Conservation (phyloP, 2,888 invertebrate genomes). For the Drosophila suboccidentalis region DNA sequence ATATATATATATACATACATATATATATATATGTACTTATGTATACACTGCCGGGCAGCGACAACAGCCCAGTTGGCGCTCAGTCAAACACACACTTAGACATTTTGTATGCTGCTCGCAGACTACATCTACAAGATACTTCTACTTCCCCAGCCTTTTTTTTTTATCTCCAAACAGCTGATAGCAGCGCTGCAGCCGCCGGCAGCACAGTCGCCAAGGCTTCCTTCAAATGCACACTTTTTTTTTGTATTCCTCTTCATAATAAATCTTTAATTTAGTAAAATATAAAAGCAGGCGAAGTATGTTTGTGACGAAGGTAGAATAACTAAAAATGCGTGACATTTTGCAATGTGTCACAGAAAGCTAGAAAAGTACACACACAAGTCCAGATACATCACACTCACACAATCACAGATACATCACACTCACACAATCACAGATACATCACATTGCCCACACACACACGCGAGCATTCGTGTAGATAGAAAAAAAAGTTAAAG, state of each 20-base stretch:
- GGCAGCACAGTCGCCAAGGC: slow-evolving; percentile 23
- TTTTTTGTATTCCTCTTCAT: slow-evolving; percentile 14
- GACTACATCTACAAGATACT: slow-evolving; percentile 47
- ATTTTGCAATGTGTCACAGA: slow-evolving; percentile 66
- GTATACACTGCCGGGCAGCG: slow-evolving; percentile 46
- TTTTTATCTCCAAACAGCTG: slow-evolving; percentile 50
- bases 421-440: background rate
- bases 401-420: slow-evolving; percentile 13
- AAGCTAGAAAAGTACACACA: slow-evolving; percentile 28
- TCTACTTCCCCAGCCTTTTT: slow-evolving; percentile 35
- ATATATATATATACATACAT: slow-evolving; percentile 5
- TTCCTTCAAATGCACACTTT: slow-evolving; percentile 19
- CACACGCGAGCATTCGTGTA: slow-evolving; percentile 12
- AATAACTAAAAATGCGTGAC: slow-evolving; percentile 63
- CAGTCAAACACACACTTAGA: slow-evolving; percentile 56
- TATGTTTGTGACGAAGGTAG: slow-evolving; percentile 14
- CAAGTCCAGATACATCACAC: slow-evolving; percentile 9
- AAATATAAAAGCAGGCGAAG: slow-evolving; percentile 13
- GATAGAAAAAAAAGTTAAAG: slow-evolving; percentile 50
- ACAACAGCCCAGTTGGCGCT: slow-evolving; percentile 68
- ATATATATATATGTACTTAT: background rate
- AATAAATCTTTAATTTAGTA: slow-evolving; percentile 32
- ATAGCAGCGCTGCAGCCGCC: slow-evolving; percentile 36
- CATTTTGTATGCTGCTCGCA: slow-evolving; percentile 32
- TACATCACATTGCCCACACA: slow-evolving; percentile 3